Conservation (phyloP, 2,888 invertebrate species). For the Euplagia quadripunctaria region DNA sequence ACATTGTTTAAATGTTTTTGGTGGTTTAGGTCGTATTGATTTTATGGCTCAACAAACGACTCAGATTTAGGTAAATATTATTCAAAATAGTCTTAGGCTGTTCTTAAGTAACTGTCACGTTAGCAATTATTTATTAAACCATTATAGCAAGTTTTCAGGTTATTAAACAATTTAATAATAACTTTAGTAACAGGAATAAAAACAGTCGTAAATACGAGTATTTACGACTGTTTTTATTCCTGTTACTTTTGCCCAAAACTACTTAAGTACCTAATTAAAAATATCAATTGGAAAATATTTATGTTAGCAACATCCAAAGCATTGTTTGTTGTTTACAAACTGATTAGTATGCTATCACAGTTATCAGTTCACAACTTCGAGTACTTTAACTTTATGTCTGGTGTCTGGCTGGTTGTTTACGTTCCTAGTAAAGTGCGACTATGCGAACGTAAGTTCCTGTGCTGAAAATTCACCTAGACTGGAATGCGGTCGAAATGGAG, state of each 20-base stretch:
- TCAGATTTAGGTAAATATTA: conserved; percentile 5
- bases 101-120: neutral
- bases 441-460: conserved; percentile 8
- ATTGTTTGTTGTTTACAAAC: conserved; percentile 47
- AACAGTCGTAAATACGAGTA: neutral
- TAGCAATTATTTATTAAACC: too few species aligned
- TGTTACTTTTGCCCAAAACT: conserved; percentile 20
- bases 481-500: neutral
- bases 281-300: conserved; percentile 44
- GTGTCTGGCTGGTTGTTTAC: conserved; percentile 15
- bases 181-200: neutral
- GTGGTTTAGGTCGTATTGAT: conserved; percentile 16
- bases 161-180: too few species aligned
- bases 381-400: conserved; percentile 35
- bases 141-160: too few species aligned
- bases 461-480: neutral
- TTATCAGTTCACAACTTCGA: conserved; percentile 50
- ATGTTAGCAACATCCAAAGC: conserved; percentile 42
- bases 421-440: conserved; percentile 8
- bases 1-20: too few species aligned
- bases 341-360: conserved; percentile 45
- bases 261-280: conserved; percentile 41
- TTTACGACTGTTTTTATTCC: too few species aligned
- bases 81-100: neutral
- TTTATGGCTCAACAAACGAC: neutral